These are phyloP conservation scores for Corydoras maculifer DNA, from an alignment of 2,113 vertebrate genomes.

Conservation along the genomic window DNA sequence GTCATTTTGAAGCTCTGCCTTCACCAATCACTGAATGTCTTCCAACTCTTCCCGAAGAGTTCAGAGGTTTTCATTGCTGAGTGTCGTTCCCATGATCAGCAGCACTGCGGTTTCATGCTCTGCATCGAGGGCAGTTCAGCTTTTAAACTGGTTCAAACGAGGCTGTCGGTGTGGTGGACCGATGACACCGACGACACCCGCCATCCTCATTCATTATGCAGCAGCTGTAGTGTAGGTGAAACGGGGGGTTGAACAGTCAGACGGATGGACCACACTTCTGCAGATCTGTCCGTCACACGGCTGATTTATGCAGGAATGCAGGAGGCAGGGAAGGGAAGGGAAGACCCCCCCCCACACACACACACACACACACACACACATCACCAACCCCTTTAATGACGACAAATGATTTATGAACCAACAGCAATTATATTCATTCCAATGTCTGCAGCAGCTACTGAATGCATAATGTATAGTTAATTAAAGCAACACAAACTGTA, in stretches of 20 bases:
- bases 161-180: slow-evolving; percentile 49
- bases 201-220: slow-evolving; percentile 4
- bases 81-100: slow-evolving; percentile 38
- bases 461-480: too few species aligned
- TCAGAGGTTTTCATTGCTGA: too few species aligned
- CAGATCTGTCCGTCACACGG: slow-evolving; percentile 27
- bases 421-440: slow-evolving; percentile 27
- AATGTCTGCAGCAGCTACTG: slow-evolving; percentile 32
- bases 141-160: slow-evolving; percentile 36
- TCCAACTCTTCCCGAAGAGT: too few species aligned
- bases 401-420: slow-evolving; percentile 40
- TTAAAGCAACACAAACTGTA: too few species aligned
- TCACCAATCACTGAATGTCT: too few species aligned
- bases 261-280: slow-evolving; percentile 44
- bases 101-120: slow-evolving; percentile 52
- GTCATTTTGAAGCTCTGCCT: too few species aligned
- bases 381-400: slow-evolving; percentile 4
- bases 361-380: neutral
- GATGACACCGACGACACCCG: slow-evolving; percentile 67
- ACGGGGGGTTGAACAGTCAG: slow-evolving; percentile 23
- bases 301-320: slow-evolving; percentile 46
- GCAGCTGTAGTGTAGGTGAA: slow-evolving; percentile 12
- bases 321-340: slow-evolving; percentile 25
- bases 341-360: slow-evolving; percentile 12
- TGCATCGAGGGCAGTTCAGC: slow-evolving; percentile 46